Evolutionary conservation across 1,140 invertebrate genomes (phyloP).

Genomic region (Drosophila lacteicornis): DNA sequence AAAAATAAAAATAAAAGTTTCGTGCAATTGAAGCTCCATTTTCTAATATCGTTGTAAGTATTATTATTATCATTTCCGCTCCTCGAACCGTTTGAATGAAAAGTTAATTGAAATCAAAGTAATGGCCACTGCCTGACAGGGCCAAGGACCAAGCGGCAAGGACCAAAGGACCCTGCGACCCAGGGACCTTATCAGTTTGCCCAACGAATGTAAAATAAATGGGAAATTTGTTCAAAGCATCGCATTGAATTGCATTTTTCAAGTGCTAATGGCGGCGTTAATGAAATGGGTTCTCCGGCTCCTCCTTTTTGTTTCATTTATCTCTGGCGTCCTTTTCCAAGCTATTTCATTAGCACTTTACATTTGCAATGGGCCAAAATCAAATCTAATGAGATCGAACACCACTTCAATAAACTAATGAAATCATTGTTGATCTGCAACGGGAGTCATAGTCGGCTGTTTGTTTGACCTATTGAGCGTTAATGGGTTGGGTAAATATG

Average conservation of each 20-base stretch:
- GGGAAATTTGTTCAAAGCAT: constrained; percentile 75
- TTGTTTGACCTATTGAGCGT: not conserved
- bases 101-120: constrained; percentile 84
- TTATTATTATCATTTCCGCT: constrained; percentile 77
- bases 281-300: constrained; percentile 62
- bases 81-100: constrained; percentile 66
- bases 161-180: constrained; percentile 30
- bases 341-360: constrained; percentile 64
- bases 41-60: constrained; percentile 77
- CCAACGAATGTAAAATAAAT: constrained; percentile 80
- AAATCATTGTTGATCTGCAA: constrained; percentile 9
- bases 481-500: not conserved
- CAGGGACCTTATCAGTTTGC: constrained; percentile 68
- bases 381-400: constrained; percentile 28
- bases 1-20: constrained; percentile 7
- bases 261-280: constrained; percentile 80
- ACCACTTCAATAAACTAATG: constrained; percentile 38
- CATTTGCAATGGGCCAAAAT: constrained; percentile 22
- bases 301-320: constrained; percentile 9
- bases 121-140: constrained; percentile 61
- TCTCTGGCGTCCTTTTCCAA: constrained; percentile 14
- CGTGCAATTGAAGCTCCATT: constrained; percentile 54
- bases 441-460: not conserved
- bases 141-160: constrained; percentile 23
- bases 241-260: constrained; percentile 70